Conservation (phyloP, 1,140 invertebrate genomes). For the Metaphire vulgaris region DNA sequence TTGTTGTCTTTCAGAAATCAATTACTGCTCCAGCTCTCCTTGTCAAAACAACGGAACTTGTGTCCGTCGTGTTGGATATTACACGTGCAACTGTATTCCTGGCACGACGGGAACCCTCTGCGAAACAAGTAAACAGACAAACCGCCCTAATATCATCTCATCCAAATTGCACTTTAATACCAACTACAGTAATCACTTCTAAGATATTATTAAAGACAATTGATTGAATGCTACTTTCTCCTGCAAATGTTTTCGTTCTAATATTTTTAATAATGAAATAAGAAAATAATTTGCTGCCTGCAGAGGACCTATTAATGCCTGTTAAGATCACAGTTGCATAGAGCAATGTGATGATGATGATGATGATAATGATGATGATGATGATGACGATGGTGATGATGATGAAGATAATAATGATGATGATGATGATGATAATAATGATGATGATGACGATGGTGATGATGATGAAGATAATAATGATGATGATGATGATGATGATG, state of each 20-base stretch:
- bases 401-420: background rate
- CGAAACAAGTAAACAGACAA: constrained; percentile 26
- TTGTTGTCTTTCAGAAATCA: constrained; percentile 10
- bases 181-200: no score
- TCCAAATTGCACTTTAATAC: no score
- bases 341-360: background rate
- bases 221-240: no score
- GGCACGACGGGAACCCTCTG: constrained; percentile 22
- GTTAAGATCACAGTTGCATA: background rate
- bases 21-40: constrained; percentile 9
- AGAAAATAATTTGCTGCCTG: no score
- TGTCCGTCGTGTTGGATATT: constrained; percentile 9
- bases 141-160: no score
- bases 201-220: no score
- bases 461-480: background rate
- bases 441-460: background rate
- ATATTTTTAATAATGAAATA: no score
- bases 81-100: constrained; percentile 23
- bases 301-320: background rate
- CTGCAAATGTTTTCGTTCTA: no score
- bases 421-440: background rate
- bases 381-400: background rate
- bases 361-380: background rate
- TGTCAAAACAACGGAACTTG: constrained; percentile 21
- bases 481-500: constrained; percentile 2